Percentiles rank a stretch among this genome's conserved stretches.
phyloP scores from a whole-genome alignment of 2,797 vertebrate species.

The Erethizon dorsatum region DNA sequence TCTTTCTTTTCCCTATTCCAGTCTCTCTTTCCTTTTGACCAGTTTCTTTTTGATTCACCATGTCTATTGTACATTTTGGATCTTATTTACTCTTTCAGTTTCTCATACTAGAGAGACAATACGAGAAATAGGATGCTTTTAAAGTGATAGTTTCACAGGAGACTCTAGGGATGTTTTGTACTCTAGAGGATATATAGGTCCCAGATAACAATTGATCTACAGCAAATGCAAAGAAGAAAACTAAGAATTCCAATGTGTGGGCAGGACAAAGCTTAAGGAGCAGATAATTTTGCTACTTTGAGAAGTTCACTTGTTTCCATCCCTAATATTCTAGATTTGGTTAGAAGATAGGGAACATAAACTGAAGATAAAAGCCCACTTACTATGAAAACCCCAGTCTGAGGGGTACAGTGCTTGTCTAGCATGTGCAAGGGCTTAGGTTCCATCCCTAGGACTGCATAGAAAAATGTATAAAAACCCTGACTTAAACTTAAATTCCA shows the following conservation, averaged over 20 bases:
- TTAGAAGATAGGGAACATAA: not conserved
- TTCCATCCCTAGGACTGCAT: not conserved
- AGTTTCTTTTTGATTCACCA: too few species aligned
- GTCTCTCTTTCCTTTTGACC: too few species aligned
- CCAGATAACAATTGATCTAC: not conserved
- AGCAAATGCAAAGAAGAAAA: not conserved
- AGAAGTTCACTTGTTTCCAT: not conserved
- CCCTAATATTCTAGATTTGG: not conserved
- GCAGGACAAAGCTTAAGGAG: not conserved
- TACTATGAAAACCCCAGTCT: not conserved
- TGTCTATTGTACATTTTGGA: too few species aligned
- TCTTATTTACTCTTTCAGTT: too few species aligned
- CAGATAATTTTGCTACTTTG: not conserved
- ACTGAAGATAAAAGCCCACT: not conserved
- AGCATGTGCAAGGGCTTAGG: not conserved
- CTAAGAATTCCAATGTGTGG: not conserved
- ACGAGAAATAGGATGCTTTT: not conserved
- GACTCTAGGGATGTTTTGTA: not conserved
- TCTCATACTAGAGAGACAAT: too few species aligned
- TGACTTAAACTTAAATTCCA: not conserved
- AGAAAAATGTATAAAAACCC: not conserved
- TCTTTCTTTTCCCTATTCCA: too few species aligned
- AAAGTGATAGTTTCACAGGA: not conserved
- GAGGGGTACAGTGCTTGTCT: not conserved
- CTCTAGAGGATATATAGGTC: not conserved